These are phyloP conservation scores for Mus spretus DNA, from an alignment of 2,797 vertebrate species.

Conservation along the genomic window DNA sequence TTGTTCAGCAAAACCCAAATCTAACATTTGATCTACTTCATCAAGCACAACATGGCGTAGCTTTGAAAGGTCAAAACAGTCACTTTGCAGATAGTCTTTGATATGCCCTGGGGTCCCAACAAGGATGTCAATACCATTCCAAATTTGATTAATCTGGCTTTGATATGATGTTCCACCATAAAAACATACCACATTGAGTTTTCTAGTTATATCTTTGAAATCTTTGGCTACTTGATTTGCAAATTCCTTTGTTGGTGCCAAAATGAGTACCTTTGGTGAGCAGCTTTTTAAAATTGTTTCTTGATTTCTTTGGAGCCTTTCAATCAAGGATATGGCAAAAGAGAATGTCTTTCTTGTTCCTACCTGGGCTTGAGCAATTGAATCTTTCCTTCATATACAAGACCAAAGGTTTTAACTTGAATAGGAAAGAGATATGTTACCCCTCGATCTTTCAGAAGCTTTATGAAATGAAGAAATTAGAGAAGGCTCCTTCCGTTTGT, in stretches of 20 bases:
- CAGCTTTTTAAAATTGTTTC: too few relatives aligned
- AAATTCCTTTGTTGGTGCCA: slow-evolving; percentile 96
- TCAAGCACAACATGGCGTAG: slow-evolving; percentile 95
- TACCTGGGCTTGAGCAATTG: too few relatives aligned
- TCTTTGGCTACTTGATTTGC: slow-evolving; percentile 97
- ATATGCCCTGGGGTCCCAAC: slow-evolving; percentile 96
- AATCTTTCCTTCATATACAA: too few relatives aligned
- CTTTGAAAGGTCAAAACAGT: slow-evolving; percentile 94
- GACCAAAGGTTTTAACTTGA: too few relatives aligned
- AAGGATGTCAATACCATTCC: slow-evolving; percentile 95
- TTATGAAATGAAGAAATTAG: too few relatives aligned
- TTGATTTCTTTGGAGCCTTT: too few relatives aligned
- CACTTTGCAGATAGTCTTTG: slow-evolving; percentile 95
- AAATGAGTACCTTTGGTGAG: slow-evolving; percentile 92
- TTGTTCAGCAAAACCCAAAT: slow-evolving; percentile 98
- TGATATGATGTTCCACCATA: slow-evolving; percentile 97
- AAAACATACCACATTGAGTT: slow-evolving; percentile 93
- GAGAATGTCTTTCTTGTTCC: too few relatives aligned
- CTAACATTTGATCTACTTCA: slow-evolving; percentile 98
- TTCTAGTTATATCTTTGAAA: slow-evolving; percentile 95
- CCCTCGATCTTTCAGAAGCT: too few relatives aligned
- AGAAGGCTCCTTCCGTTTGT: too few relatives aligned
- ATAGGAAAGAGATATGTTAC: too few relatives aligned
- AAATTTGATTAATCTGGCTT: slow-evolving; percentile 94
- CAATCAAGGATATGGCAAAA: too few relatives aligned